A percentile compares a stretch with the other conserved stretches of the same genome.
These are phyloP conservation scores for Sinopyrophorus schimmeli DNA, from an alignment of 2,888 invertebrate species.

Conservation along the genomic window DNA sequence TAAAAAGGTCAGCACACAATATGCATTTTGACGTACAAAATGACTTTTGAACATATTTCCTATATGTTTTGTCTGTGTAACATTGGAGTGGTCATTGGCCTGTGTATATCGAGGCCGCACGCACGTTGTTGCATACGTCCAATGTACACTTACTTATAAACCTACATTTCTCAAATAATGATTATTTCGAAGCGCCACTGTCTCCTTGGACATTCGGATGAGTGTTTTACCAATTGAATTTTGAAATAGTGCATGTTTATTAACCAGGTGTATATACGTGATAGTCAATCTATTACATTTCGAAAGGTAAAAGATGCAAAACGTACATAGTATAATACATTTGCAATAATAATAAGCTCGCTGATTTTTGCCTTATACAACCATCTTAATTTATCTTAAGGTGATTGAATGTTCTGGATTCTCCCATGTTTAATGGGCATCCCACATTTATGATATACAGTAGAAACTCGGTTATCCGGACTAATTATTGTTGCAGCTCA, in stretches of 20 bases:
- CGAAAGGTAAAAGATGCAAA: conserved; percentile 14
- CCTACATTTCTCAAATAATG: conserved; percentile 25
- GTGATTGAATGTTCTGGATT: no score
- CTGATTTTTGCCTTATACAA: no score
- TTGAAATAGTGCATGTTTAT: conserved; percentile 43
- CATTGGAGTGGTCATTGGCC: conserved; percentile 52
- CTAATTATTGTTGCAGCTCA: no score
- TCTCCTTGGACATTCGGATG: conserved; percentile 45
- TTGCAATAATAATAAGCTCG: no score
- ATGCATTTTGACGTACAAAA: conserved; percentile 7
- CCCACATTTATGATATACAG: no score
- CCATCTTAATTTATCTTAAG: no score
- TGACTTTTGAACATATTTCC: conserved; percentile 16
- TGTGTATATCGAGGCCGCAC: conserved; percentile 51
- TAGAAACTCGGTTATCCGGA: no score
- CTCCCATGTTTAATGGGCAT: no score
- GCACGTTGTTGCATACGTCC: conserved; percentile 41
- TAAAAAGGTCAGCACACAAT: conserved; percentile 16
- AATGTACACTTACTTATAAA: conserved; percentile 34
- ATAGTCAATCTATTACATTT: conserved; percentile 12
- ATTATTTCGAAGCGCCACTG: conserved; percentile 39
- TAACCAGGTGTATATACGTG: conserved; percentile 40
- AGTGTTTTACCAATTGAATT: conserved; percentile 45
- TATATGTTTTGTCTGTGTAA: conserved; percentile 44
- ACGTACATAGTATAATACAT: conserved; percentile 11